Base-by-base conservation (phyloP, 2,888 invertebrate species). In the Rhogogaster chlorosoma region DNA sequence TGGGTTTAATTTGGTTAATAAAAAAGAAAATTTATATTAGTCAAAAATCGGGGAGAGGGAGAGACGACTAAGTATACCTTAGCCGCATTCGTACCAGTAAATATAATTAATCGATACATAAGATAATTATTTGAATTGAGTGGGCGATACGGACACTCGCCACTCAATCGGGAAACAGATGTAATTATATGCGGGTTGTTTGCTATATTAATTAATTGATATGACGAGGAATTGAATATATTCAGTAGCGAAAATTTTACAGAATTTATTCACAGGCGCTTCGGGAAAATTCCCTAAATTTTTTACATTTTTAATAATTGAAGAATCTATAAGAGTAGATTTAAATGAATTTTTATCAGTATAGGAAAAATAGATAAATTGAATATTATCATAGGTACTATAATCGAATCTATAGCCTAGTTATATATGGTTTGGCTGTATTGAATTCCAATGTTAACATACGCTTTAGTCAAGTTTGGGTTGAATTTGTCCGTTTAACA, bases 1-100 rank as follows among this genome's bases (percentile, higher is more conserved):
- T 73, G 45, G 75, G 75, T 36, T 45, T 75, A 22, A 75, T 45
- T 75, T 45, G 0, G 1, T 49, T 75, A 29, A 75, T 75, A 45
- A 42, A 38, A 32, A 71, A 4, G 6, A 71, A 36, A n/a, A 36
- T 15, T 18, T n/a, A 15, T n/a, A 29, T 22, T n/a, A 22, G 2
- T 18, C 70, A 1, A 71, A n/a, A 38, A 9, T 36, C 53, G 53
- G 18, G 49, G n/a, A 53, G n/a, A 53, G 18, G 49, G n/a, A 53
- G n/a, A 53, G 7, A n/a, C 6, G 6, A 7, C 6, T 5, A n/a
- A 18, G n/a, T 10, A n/a, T n/a, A 53, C n/a, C 53, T 53, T 1
- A n/a, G 6, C 53, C 53, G 6, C 70, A 6, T 71, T 32, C 9
- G n/a, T 32, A 70, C 36, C 15, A 18, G 1, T 36, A 32, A 70